Conservation (phyloP, 2,113 vertebrate genomes). For the Forbesichthys agassizii region DNA sequence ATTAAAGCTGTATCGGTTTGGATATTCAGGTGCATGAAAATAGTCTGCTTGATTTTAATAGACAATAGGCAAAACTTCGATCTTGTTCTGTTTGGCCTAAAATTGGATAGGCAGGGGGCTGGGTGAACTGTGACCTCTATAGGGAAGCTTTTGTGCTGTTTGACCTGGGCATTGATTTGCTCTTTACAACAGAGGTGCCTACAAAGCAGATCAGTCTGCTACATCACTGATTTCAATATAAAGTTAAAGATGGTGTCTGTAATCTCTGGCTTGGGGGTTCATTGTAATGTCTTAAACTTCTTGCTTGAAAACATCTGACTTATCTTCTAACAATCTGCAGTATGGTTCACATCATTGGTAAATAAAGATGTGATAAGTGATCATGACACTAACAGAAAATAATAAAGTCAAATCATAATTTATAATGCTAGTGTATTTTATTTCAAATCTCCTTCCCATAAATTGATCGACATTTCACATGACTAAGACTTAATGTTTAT, state of each 20-base stretch:
- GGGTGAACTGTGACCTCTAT: constrained; percentile 78
- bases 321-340: too few relatives aligned
- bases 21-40: constrained; percentile 1
- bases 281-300: constrained; percentile 9
- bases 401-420: too few relatives aligned
- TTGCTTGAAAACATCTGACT: neutral
- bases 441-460: neutral
- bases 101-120: constrained; percentile 72
- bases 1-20: neutral
- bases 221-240: constrained; percentile 18
- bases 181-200: constrained; percentile 75
- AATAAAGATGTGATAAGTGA: too few relatives aligned
- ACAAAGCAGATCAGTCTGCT: constrained; percentile 42
- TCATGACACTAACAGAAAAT: too few relatives aligned
- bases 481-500: constrained; percentile 17
- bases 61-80: constrained; percentile 41
- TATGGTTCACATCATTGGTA: too few relatives aligned
- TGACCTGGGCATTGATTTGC: constrained; percentile 84
- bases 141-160: constrained; percentile 80
- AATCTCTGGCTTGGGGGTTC: constrained; percentile 13
- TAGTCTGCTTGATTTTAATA: constrained; percentile 11
- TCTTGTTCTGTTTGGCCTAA: constrained; percentile 50
- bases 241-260: neutral
- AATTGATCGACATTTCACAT: neutral
- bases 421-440: too few relatives aligned